Conservation (phyloP, 2,888 invertebrate genomes). For the Charanyca ferruginea region DNA sequence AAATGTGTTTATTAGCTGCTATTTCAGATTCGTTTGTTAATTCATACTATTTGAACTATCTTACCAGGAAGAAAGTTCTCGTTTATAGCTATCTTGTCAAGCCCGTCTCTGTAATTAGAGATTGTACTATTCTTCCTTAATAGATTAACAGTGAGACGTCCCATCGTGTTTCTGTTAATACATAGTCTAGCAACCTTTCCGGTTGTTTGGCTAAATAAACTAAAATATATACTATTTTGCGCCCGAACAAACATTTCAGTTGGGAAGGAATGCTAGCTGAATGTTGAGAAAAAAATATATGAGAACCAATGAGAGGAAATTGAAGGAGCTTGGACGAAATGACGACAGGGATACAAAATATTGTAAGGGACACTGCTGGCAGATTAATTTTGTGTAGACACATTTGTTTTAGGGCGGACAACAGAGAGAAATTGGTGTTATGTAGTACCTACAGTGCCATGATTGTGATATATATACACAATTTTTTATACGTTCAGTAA, state of each 20-base stretch:
- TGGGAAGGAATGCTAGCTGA: not conserved
- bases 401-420: not conserved
- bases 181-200: conserved; percentile 28
- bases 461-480: no score
- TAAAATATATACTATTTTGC: conserved; percentile 11
- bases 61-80: conserved; percentile 6
- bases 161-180: conserved; percentile 5
- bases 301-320: conserved; percentile 16
- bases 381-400: conserved; percentile 13
- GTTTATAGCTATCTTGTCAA: conserved; percentile 27
- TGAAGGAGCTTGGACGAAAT: conserved; percentile 2
- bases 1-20: no score
- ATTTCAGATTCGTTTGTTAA: no score
- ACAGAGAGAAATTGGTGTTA: not conserved
- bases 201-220: conserved; percentile 36
- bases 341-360: not conserved
- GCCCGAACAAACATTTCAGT: conserved; percentile 10
- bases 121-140: conserved; percentile 38
- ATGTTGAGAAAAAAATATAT: conserved; percentile 21
- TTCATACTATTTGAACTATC: conserved; percentile 11
- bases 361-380: conserved; percentile 15
- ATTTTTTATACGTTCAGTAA: no score
- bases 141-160: conserved; percentile 25
- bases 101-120: conserved; percentile 39
- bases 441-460: not conserved